Base-by-base conservation (phyloP, 64 coral and sea anemone species). In the Dendronephthya gigantea region DNA sequence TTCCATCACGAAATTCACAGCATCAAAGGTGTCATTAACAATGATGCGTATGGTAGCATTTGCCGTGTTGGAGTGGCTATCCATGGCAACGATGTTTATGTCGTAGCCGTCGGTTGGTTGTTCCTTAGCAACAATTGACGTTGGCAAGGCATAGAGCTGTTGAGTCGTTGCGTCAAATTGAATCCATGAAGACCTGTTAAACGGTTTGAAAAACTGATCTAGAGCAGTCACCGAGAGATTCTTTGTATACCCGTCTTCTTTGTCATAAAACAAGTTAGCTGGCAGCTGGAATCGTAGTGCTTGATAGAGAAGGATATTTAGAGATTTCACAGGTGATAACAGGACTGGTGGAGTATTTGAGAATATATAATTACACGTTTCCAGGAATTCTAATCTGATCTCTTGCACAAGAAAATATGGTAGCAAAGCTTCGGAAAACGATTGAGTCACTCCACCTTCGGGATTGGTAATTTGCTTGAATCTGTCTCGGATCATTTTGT, bases 261-360 rank as follows among this genome's bases (percentile, higher is more conserved):
- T 12, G 49, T 89, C 88, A 66, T 66, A 89, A 84, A 89, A 89
- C 15, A 83, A 84, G 32, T 89, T 34, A 33, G 59, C 88, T 48
- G 88, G 88, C 13, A 89, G 39, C 28, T 8, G 7, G 70, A 66
- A 89, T 32, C 35, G 68, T 23, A 89, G 9, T 7, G 22, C 12
- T 84, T 12, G 52, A 48, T 83, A 84, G 9, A 43, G 48, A 13
- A 62, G 83, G 6, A 27, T 39, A 1, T 45, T 84, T 19, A 89
- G 39, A 37, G 81, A 12, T 48, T 32, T 36, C 12, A 89, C 41
- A 35, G 82, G 82, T 11, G 14, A 83, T 16, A n/a, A 30, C 82
- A 89, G 40, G 10, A 84, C 47, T 84, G 88, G 88, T 35, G 82
- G 82, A 28, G 56, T 88, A 38, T 89, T 84, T 13, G 36, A 45